Evolutionary conservation across 2,888 invertebrate genomes (phyloP).

Genomic region (Oxystoma pomonae): DNA sequence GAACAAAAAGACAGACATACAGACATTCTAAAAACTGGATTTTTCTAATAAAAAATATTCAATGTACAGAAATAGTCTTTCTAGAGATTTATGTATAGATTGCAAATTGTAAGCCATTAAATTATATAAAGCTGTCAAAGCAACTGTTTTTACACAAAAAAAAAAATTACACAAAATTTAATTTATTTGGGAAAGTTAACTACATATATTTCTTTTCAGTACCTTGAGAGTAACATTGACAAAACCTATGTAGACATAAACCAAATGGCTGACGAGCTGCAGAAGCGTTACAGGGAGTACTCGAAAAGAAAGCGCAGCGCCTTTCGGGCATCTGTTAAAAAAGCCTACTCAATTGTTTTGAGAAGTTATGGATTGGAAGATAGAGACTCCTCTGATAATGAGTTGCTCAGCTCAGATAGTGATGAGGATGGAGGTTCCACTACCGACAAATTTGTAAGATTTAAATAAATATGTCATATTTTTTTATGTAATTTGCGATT

Average conservation of each 20-base stretch:
- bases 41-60: too few relatives aligned
- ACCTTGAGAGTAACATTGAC: conserved; percentile 75
- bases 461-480: not conserved
- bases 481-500: too few relatives aligned
- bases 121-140: too few relatives aligned
- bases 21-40: too few relatives aligned
- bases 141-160: too few relatives aligned
- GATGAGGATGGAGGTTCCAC: conserved; percentile 12
- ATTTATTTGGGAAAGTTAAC: too few relatives aligned
- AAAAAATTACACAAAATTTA: too few relatives aligned
- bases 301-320: conserved; percentile 72
- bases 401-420: conserved; percentile 37
- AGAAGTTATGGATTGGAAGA: conserved; percentile 62
- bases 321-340: conserved; percentile 75
- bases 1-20: too few relatives aligned
- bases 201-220: conserved; percentile 48
- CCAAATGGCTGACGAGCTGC: conserved; percentile 77
- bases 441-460: conserved; percentile 19
- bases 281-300: conserved; percentile 74
- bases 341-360: conserved; percentile 70
- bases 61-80: too few relatives aligned
- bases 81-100: too few relatives aligned
- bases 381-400: conserved; percentile 51
- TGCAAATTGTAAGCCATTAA: too few relatives aligned
- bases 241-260: conserved; percentile 78